Base-by-base conservation (phyloP, 2,113 vertebrate species). In the Scytalopus superciliaris region DNA sequence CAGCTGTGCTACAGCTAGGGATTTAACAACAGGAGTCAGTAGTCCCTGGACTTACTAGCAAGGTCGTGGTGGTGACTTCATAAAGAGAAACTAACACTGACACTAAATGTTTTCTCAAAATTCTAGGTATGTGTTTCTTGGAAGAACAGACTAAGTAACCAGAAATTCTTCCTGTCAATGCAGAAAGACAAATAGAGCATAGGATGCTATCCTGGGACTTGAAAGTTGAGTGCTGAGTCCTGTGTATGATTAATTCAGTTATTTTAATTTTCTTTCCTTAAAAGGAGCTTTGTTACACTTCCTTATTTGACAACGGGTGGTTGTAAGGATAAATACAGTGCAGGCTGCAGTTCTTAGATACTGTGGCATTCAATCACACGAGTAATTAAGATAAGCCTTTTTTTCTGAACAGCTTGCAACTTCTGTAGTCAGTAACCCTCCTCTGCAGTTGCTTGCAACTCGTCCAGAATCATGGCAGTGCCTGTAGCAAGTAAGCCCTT, bases 191-290 rank as follows among this genome's bases (percentile, higher is more conserved):
- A 21, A 72, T 17, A 60, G 30, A 87, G 7, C 44, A 82, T 17
- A 60, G 59, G 64, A 84, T 95, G 72, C 87, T 94, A 56, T 91
- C 87, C 73, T 89, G 47, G 56, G 76, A 75, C 57, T 78, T 78
- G 63, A 24, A 94, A 84, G 60, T 78, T 52, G 33, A 88, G 42
- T 40, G 42, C 90, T 94, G 84, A 86, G 56, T 94, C 76, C 67
- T 84, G 80, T 49, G 9, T 87, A 37, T 97, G 95, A 97, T 94
- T 97, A 91, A 94, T 93, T 92, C 83, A 81, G 86, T 94, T 94
- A 93, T 92, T 96, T 95, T 92, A 84, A 93, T 92, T 93, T 93
- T 87, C 84, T 7, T 93, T 91, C 95, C 91, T 87, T 95, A 93
- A 92, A 95, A 90, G 93, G 93, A 94, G 66, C 40, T 70, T 78